Evolutionary conservation across 92 coral and sea anemone genomes (phyloP).

Genomic region (Siderastrea radians): DNA sequence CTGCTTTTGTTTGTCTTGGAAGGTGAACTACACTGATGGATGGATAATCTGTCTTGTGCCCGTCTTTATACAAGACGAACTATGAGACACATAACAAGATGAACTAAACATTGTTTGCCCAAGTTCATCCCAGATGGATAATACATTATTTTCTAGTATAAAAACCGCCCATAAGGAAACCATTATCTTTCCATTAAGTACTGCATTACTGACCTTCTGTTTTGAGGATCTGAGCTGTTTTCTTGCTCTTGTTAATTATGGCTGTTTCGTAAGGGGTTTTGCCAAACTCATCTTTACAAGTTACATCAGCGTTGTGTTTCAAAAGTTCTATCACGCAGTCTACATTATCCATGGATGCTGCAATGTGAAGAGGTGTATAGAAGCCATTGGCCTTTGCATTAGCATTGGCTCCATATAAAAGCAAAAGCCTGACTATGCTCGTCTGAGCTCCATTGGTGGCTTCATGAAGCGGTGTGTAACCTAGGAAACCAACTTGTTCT

Average conservation of each 20-base stretch:
- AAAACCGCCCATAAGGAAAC: too few species aligned
- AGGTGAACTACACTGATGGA: too few species aligned
- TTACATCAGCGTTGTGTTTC: constrained; percentile 83
- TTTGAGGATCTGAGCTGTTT: constrained; percentile 83
- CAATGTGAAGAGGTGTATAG: constrained; percentile 95
- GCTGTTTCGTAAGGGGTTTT: constrained; percentile 97
- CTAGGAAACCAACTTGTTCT: constrained; percentile 91
- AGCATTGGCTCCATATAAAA: constrained; percentile 92
- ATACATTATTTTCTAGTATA: too few species aligned
- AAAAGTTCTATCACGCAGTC: constrained; percentile 88
- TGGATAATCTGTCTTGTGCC: too few species aligned
- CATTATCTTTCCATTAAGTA: neutral
- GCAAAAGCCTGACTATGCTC: constrained; percentile 78
- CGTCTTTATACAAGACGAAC: too few species aligned
- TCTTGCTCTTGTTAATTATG: constrained; percentile 74
- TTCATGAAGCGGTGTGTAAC: constrained; percentile 92
- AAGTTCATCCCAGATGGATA: too few species aligned
- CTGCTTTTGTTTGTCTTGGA: too few species aligned
- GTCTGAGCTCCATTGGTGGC: constrained; percentile 87
- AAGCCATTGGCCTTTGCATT: constrained; percentile 95
- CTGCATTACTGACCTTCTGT: constrained; percentile 79
- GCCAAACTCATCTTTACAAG: constrained; percentile 84
- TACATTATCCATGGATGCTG: constrained; percentile 90
- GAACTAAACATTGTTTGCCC: too few species aligned
- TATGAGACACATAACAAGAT: too few species aligned